Conservation (phyloP, 1,140 invertebrate species). For the Gyrodactylus salaris region DNA sequence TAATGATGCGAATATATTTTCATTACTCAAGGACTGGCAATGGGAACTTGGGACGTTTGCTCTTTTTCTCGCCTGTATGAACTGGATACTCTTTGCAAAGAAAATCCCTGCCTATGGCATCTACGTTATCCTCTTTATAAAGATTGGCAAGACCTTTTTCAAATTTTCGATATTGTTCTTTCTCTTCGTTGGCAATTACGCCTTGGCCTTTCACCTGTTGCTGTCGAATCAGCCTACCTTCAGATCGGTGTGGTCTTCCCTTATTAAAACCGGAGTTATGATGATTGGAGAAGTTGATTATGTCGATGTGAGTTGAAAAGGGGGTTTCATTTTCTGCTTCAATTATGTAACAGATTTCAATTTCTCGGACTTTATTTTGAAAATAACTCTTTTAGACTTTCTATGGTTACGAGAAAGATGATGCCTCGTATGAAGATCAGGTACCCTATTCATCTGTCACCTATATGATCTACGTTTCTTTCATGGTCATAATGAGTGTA, state of each 20-base stretch:
- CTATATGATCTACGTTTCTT: slow-evolving; percentile 18
- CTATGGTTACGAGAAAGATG: not conserved
- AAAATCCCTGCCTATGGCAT: slow-evolving; percentile 25
- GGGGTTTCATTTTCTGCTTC: too few species aligned
- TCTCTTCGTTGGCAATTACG: slow-evolving; percentile 25
- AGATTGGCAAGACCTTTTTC: slow-evolving; percentile 23
- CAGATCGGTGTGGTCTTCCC: not conserved
- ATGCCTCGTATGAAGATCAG: not conserved
- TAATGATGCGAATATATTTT: slow-evolving; percentile 7
- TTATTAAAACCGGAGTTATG: slow-evolving; percentile 21
- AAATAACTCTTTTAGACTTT: not conserved
- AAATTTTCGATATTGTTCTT: slow-evolving; percentile 24
- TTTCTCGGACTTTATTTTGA: too few species aligned
- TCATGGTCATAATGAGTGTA: slow-evolving; percentile 20
- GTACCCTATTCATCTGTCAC: slow-evolving; percentile 12
- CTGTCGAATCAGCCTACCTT: slow-evolving; percentile 18
- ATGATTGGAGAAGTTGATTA: slow-evolving; percentile 23
- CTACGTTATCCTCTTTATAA: slow-evolving; percentile 27
- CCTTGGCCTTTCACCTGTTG: slow-evolving; percentile 21
- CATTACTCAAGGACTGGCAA: slow-evolving; percentile 21
- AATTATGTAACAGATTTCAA: too few species aligned
- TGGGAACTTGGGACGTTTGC: slow-evolving; percentile 23
- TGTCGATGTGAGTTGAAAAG: slow-evolving; percentile 9
- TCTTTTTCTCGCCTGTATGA: slow-evolving; percentile 24
- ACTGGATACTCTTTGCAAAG: slow-evolving; percentile 22